phyloP scores from a whole-genome alignment of 2,113 vertebrate genomes.

The Hyaena hyaena region DNA sequence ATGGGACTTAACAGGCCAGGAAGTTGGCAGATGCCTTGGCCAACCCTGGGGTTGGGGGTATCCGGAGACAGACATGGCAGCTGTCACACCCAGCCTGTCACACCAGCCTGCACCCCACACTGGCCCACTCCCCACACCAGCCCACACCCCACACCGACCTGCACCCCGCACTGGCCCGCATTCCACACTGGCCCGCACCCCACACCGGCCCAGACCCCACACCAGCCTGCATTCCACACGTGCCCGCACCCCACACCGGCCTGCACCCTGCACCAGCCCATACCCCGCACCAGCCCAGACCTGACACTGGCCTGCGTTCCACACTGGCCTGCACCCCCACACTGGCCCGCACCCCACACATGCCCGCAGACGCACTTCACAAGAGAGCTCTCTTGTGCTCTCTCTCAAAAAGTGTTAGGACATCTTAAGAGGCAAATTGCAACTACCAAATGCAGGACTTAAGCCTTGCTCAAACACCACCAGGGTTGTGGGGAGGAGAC shows the following conservation, averaged over 20 bases:
- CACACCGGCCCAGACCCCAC: too few relatives aligned
- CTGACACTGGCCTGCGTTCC: not conserved
- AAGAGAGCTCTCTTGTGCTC: not conserved
- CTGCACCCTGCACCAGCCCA: too few relatives aligned
- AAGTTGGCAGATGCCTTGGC: not conserved
- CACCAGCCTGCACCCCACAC: not conserved
- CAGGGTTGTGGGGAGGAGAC: not conserved
- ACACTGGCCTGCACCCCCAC: too few relatives aligned
- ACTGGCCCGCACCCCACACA: not conserved
- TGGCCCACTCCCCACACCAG: too few relatives aligned
- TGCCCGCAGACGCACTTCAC: not conserved
- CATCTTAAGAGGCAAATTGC: not conserved
- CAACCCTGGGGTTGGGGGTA: not conserved
- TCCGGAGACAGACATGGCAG: not conserved
- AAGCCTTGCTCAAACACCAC: not conserved
- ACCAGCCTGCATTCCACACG: not conserved
- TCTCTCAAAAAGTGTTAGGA: not conserved
- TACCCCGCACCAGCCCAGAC: not conserved
- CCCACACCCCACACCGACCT: not conserved
- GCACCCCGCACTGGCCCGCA: too few relatives aligned
- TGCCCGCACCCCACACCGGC: not conserved
- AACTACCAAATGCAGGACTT: not conserved
- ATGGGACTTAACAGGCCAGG: not conserved
- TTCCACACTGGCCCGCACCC: not conserved
- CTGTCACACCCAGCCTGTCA: not conserved